Evolutionary conservation across 2,797 vertebrate species (phyloP).

Genomic region (Falco peregrinus): DNA sequence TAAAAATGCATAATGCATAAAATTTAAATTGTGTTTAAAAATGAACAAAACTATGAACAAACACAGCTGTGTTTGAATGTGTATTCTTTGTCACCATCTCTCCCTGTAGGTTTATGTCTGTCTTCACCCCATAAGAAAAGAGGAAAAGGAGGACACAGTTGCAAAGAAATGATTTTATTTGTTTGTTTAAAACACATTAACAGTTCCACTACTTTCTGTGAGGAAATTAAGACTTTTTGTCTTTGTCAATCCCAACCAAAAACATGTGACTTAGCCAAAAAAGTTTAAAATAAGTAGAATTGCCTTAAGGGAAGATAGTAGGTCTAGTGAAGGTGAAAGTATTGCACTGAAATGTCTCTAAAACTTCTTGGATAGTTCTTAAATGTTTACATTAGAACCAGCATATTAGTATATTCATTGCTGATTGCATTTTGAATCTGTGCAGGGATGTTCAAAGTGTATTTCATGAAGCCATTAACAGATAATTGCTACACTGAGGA

Average conservation of each 20-base stretch:
- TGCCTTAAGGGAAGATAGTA: background rate
- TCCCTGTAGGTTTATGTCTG: background rate
- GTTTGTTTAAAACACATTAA: background rate
- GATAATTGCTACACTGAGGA: background rate
- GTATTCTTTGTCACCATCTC: background rate
- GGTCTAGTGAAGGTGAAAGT: background rate
- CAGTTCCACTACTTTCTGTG: background rate
- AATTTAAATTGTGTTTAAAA: conserved; percentile 7
- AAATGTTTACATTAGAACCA: background rate
- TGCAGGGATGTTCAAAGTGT: background rate
- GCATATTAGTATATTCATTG: background rate
- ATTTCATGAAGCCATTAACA: background rate
- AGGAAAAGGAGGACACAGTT: background rate
- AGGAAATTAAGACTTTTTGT: background rate
- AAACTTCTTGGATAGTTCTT: background rate
- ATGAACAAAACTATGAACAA: background rate
- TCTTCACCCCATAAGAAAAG: background rate
- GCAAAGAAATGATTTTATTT: background rate
- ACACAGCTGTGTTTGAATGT: conserved; percentile 29
- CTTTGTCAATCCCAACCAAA: background rate
- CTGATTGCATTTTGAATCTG: background rate
- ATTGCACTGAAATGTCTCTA: background rate
- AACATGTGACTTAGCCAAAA: background rate
- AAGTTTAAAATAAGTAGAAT: background rate
- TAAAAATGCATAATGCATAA: conserved; percentile 5